phyloP scores from a whole-genome alignment of 2,888 invertebrate genomes.

The Dynastes hyllus region DNA sequence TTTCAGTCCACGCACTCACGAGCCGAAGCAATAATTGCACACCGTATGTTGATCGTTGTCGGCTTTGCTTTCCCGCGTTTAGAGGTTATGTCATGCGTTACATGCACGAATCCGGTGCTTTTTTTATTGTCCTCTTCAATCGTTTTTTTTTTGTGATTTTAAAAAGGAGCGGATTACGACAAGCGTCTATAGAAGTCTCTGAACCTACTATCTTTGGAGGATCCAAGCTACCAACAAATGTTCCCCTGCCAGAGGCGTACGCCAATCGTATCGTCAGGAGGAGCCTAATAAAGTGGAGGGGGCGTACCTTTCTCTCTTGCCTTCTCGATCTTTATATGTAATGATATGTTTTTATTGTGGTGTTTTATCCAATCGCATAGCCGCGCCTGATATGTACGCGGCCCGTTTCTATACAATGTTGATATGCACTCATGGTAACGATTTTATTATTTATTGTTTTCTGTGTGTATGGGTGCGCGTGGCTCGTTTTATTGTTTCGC shows the following conservation, averaged over 20 bases:
- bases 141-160: constrained; percentile 30
- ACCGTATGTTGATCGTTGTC: not conserved
- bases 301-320: constrained; percentile 62
- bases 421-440: constrained; percentile 55
- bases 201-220: constrained; percentile 49
- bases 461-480: constrained; percentile 25
- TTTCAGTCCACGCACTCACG: constrained; percentile 33
- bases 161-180: constrained; percentile 43
- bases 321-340: constrained; percentile 60
- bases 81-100: constrained; percentile 60
- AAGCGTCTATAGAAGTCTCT: constrained; percentile 47
- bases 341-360: constrained; percentile 69
- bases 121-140: constrained; percentile 20
- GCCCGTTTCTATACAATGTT: constrained; percentile 60
- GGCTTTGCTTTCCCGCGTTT: constrained; percentile 3
- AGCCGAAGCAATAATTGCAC: constrained; percentile 4
- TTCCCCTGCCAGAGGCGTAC: constrained; percentile 31
- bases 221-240: constrained; percentile 39
- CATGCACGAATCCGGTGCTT: not conserved
- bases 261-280: constrained; percentile 66
- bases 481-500: constrained; percentile 23
- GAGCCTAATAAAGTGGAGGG: constrained; percentile 66
- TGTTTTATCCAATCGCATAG: constrained; percentile 67
- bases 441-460: constrained; percentile 52
- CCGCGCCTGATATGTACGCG: constrained; percentile 46